Base-by-base conservation (phyloP, 2,113 vertebrate species). In the Poeciliopsis occidentalis region DNA sequence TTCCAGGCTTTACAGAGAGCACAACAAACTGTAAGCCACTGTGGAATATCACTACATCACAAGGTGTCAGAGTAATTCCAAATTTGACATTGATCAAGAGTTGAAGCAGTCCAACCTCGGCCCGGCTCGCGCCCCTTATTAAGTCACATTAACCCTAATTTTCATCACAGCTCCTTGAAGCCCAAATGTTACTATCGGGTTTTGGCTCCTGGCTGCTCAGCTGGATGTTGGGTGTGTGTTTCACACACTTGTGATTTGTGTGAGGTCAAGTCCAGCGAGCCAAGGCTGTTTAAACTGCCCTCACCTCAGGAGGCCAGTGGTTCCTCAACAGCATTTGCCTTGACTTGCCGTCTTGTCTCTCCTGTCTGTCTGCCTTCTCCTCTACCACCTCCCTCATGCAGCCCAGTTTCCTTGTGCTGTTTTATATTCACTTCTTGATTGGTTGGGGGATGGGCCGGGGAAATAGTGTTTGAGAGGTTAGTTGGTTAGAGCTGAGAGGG, bases 341-440 rank as follows among this genome's bases (percentile, higher is more conserved):
- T 70, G 54, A 41, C 78, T 76, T 69, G 26, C 60, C 67, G 69
- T 61, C 73, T 37, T 71, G 51, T 32, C 51, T 12, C 24, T 7
- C 3, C 71, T 63, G 41, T 63, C 60, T 77, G 30, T 72, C 37
- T 75, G 57, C 47, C 51, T 64, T 29, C 22, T 54, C 24, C 30
- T 4, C 32, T 7, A 26, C 71, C 60, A 12, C 78, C 69, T 71
- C 69, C 73, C 72, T 68, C 64, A 8, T 64, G 60, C 76, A 84
- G 80, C 76, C 77, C 82, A 75, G 76, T 84, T 88, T 86, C 76
- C 90, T 84, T 78, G 60, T 75, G 80, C 87, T 89, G 77, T 88
- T 92, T 90, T 91, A 91, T 87, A 92, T 91, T 90, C 86, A 82
- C 76, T 87, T 87, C 86, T 88, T 91, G 91, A 93, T 93, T 92